phyloP scores from a whole-genome alignment of 2,113 vertebrate genomes.

The Piaya cayana region DNA sequence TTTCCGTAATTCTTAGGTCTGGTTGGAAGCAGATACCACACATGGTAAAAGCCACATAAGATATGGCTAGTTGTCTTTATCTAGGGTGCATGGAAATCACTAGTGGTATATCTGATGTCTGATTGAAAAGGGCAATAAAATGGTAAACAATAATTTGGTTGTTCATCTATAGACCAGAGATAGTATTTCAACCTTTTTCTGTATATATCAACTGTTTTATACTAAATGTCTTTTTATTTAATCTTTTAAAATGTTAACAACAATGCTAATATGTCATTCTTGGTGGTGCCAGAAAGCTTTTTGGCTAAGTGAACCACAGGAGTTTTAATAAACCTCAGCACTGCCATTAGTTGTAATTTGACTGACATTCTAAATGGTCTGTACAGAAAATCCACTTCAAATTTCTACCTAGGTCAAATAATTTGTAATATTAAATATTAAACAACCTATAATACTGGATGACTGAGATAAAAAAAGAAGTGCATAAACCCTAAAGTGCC shows the following conservation, averaged over 20 bases:
- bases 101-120: not conserved
- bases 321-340: conserved; percentile 27
- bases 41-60: not conserved
- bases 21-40: not conserved
- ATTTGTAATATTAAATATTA: conserved; percentile 17
- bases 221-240: not conserved
- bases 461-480: not conserved
- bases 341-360: conserved; percentile 11
- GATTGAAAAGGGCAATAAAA: not conserved
- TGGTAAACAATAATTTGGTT: not conserved
- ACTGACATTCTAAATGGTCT: not conserved
- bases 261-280: not conserved
- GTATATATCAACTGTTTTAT: not conserved
- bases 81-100: not conserved
- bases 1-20: not conserved
- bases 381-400: conserved; percentile 1
- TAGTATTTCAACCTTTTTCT: not conserved
- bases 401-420: not conserved
- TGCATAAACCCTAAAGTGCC: not conserved
- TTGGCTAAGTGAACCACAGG: not conserved
- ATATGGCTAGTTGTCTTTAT: not conserved
- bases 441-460: not conserved
- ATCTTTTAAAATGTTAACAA: not conserved
- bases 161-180: not conserved
- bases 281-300: not conserved